phyloP scores from a whole-genome alignment of 2,888 invertebrate genomes.

The Heteropelma amictum region DNA sequence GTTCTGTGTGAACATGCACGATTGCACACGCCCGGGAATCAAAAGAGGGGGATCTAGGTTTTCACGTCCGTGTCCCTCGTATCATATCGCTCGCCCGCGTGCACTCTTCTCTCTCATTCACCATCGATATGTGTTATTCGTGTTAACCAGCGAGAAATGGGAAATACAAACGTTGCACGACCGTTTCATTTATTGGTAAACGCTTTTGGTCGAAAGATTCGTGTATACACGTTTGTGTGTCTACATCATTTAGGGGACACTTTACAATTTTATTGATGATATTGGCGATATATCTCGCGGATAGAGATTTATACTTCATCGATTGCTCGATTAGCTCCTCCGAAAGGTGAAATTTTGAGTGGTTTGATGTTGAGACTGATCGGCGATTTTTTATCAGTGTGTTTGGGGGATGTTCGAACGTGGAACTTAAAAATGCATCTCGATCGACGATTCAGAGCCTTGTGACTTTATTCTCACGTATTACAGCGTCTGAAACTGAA shows the following conservation, averaged over 20 bases:
- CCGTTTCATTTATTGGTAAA: constrained; percentile 56
- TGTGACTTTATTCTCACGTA: too few relatives aligned
- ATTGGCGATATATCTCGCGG: constrained; percentile 9
- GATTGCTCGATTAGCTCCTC: too few relatives aligned
- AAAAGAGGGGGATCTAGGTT: constrained; percentile 20
- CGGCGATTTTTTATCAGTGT: too few relatives aligned
- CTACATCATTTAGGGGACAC: background rate
- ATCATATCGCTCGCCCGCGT: constrained; percentile 50
- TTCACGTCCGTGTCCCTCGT: constrained; percentile 62
- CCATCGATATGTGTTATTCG: constrained; percentile 55
- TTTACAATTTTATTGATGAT: constrained; percentile 14
- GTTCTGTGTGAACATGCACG: constrained; percentile 64
- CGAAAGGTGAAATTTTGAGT: too few relatives aligned
- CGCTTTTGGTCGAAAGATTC: constrained; percentile 41
- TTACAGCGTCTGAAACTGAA: too few relatives aligned
- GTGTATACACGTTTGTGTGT: constrained; percentile 6
- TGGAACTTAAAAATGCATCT: too few relatives aligned
- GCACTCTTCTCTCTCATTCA: constrained; percentile 32
- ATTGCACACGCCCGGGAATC: constrained; percentile 59
- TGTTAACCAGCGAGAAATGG: constrained; percentile 56
- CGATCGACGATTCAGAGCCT: too few relatives aligned
- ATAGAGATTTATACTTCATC: constrained; percentile 16
- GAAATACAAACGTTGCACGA: constrained; percentile 53
- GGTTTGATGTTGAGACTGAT: too few relatives aligned
- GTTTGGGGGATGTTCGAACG: too few relatives aligned